Base-by-base conservation (phyloP, 1,140 invertebrate genomes). In the Aphis gossypii region DNA sequence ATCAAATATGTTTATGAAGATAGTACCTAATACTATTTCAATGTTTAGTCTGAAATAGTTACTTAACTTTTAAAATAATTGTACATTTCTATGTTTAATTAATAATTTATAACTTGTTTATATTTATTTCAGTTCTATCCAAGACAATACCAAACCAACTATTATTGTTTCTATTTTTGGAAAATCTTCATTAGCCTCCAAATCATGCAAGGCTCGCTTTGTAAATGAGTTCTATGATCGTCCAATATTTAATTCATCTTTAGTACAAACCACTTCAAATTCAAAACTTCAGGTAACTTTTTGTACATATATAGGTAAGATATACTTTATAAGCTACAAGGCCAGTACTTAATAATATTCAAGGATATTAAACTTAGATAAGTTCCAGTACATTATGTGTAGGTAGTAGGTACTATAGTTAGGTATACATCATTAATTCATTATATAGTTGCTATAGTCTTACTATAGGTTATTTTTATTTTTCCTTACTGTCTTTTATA, bases 131-230 rank as follows among this genome's bases (percentile, higher is more conserved):
- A 93, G 92, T 86, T 93, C 92, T 56, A 83, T 93, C 5, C 46
- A 83, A 94, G 44, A 88, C n/a, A 91, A 68, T 76, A n/a, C 44
- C 23, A 92, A 94, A 51, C 90, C 96, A 95, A 96, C 97, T 38
- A 96, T 97, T 93, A 95, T 97, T 60, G 96, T 97, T 35, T 96
- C 97, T 4, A 95, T 97, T 48, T 96, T 97, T 95, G 97, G 97
- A 4, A 97, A 97, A 95, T 96, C 96, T 93, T 95, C 96, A 14
- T 95, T 96, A 92, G 95, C 95, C 94, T 95, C 96, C 18, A 96
- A 96, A 94, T 95, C 96, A 94, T 96, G 96, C 94, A 97, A 97
- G 95, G 96, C 96, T 20, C 95, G 96, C 93, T 95, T 96, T 94
- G 95, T 97, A 38, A 97, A 96, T 94, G 94, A 95, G 11, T 94